phyloP scores from a whole-genome alignment of 2,797 vertebrate genomes.

The Catharus ustulatus region DNA sequence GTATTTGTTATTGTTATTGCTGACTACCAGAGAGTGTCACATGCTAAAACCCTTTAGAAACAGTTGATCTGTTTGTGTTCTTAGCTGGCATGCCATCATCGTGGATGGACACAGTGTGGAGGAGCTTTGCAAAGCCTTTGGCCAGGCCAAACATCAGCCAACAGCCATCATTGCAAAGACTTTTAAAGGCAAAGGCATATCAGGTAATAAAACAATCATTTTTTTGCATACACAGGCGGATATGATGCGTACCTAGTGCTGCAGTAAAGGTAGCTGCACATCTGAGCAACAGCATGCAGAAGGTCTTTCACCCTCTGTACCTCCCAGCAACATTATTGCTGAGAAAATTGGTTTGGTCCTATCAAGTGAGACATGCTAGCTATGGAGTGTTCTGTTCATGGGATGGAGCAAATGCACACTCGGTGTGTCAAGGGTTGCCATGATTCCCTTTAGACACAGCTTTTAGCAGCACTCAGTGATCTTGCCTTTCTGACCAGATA shows the following conservation, averaged over 20 bases:
- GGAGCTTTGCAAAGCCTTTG: constrained; percentile 95
- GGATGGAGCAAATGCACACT: background rate
- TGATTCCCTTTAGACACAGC: background rate
- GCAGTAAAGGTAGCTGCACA: background rate
- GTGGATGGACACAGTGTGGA: constrained; percentile 96
- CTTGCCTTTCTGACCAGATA: background rate
- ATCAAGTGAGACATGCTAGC: background rate
- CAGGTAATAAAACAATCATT: constrained; percentile 78
- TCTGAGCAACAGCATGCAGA: background rate
- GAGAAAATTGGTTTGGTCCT: background rate
- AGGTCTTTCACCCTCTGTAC: background rate
- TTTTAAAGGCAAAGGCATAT: constrained; percentile 92
- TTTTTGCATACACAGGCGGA: background rate
- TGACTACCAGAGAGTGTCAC: background rate
- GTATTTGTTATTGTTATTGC: background rate
- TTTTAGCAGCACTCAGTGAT: background rate
- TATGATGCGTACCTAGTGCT: background rate
- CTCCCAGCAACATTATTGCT: background rate
- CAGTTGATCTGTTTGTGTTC: constrained; percentile 57
- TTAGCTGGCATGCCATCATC: constrained; percentile 90
- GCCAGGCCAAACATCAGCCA: constrained; percentile 90
- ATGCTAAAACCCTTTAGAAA: constrained; percentile 47
- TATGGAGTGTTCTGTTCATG: rapidly evolving
- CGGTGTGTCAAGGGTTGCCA: background rate
- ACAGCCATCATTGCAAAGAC: constrained; percentile 95